Evolutionary conservation across 2,888 invertebrate genomes (phyloP).

Genomic region (Agriopis aurantiaria): DNA sequence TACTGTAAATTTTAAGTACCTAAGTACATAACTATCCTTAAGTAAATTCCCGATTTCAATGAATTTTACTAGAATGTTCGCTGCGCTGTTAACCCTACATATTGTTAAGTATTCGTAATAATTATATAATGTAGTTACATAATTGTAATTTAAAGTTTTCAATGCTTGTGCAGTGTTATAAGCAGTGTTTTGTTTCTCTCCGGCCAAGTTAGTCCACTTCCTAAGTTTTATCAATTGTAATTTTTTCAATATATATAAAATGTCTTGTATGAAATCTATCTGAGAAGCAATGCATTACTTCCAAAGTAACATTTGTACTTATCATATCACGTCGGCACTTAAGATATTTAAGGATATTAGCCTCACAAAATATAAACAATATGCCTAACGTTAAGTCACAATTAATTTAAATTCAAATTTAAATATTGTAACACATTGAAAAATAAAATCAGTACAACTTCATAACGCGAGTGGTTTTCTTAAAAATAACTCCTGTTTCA

Average conservation of each 20-base stretch:
- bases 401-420: slow-evolving; percentile 67
- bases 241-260: slow-evolving; percentile 34
- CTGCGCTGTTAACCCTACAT: slow-evolving; percentile 41
- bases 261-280: slow-evolving; percentile 46
- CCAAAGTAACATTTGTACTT: slow-evolving; percentile 49
- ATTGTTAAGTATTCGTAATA: slow-evolving; percentile 41
- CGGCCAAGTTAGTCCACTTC: no score
- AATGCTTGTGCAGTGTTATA: slow-evolving; percentile 30
- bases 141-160: slow-evolving; percentile 44
- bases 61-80: slow-evolving; percentile 42
- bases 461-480: slow-evolving; percentile 31
- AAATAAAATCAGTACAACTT: slow-evolving; percentile 73
- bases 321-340: slow-evolving; percentile 75
- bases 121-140: slow-evolving; percentile 38
- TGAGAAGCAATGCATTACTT: slow-evolving; percentile 53
- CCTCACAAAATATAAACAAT: slow-evolving; percentile 59
- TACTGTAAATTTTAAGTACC: slow-evolving; percentile 32
- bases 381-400: slow-evolving; percentile 69
- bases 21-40: slow-evolving; percentile 38
- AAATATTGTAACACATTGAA: slow-evolving; percentile 74
- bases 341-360: slow-evolving; percentile 62
- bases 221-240: slow-evolving; percentile 38
- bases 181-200: no score
- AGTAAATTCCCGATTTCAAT: slow-evolving; percentile 44
- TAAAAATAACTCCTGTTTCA: not conserved